Percentiles rank a stretch among this genome's conserved stretches.
phyloP scores from a whole-genome alignment of 2,888 invertebrate genomes.

The Hirtodrosophila alboralis region DNA sequence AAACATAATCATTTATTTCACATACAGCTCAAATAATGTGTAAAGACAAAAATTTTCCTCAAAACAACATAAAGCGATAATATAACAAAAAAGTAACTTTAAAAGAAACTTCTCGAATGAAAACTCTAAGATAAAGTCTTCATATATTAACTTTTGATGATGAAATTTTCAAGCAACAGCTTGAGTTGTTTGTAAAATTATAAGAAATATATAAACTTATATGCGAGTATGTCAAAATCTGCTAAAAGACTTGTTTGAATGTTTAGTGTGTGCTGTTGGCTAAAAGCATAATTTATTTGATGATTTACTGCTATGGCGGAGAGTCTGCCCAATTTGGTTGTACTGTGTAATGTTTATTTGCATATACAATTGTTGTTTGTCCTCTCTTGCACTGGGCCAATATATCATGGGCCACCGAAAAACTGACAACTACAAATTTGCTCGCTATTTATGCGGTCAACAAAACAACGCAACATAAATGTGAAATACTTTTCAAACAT shows the following conservation, averaged over 20 bases:
- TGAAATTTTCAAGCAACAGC: too few relatives aligned
- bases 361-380: conserved; percentile 36
- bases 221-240: too few relatives aligned
- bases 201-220: too few relatives aligned
- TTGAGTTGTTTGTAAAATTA: too few relatives aligned
- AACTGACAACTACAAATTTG: conserved; percentile 69
- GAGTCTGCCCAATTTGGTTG: conserved; percentile 32
- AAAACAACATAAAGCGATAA: too few relatives aligned
- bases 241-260: background rate
- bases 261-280: conserved; percentile 3
- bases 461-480: conserved; percentile 16
- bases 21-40: too few relatives aligned
- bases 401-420: conserved; percentile 58
- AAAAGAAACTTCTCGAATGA: too few relatives aligned
- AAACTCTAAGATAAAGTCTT: too few relatives aligned
- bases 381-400: conserved; percentile 30
- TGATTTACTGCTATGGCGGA: conserved; percentile 36
- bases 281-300: conserved; percentile 37
- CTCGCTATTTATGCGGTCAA: conserved; percentile 50
- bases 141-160: too few relatives aligned
- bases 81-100: too few relatives aligned
- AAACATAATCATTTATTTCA: too few relatives aligned
- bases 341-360: conserved; percentile 57
- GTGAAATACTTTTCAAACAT: conserved; percentile 4
- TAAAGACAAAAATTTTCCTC: too few relatives aligned